Evolutionary conservation across 2,797 vertebrate species (phyloP), one percentile per base, ranked within the genome.

Genomic region (Onychomys arenicola): DNA sequence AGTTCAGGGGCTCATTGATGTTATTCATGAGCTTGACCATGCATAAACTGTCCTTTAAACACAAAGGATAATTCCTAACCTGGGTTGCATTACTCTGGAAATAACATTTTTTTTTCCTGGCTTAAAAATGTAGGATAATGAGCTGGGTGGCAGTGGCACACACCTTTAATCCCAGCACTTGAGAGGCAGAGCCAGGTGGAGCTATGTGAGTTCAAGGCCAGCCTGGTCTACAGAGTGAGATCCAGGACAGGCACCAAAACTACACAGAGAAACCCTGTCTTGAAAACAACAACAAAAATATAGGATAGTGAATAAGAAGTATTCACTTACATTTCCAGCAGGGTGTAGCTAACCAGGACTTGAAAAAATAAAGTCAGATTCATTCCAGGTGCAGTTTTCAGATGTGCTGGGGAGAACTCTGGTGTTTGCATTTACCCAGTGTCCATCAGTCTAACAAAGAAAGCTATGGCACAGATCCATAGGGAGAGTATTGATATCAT

Each of bases 31-130:
- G 4, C 52, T 52, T 67, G 32, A 7, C 43, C 32, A 12, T 43
- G 21, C 71, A 83, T 69, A 49, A 96, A 77, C 37, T 84, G 1
- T n/a, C 21, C 32, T 93, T 97, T 93, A 49, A 92, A 97, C 87
- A 83, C 4, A 89, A 94, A 46, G 7, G 40, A 29, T 86, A 82
- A 76, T 89, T 93, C 78, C 95, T 95, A 92, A 88, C 0, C 29
- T 65, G 37, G 6, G 19, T 94, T 93, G 91, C 55, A 85, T 93
- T 93, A 65, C 46, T 94, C 34, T 93, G 40, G 21, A 95, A 95
- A 11, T n/a, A 77, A 77, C 5, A 71, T 2, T 77, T 6, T 84
- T 97, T 95, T 61, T 84, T 88, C 73, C 73, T 90, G 34, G 16
- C 75, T 92, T 95, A 34, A 93, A 94, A 94, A 76, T 76, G 2